phyloP scores from a whole-genome alignment of 1,140 invertebrate genomes.

The Drosophila lacertosa region DNA sequence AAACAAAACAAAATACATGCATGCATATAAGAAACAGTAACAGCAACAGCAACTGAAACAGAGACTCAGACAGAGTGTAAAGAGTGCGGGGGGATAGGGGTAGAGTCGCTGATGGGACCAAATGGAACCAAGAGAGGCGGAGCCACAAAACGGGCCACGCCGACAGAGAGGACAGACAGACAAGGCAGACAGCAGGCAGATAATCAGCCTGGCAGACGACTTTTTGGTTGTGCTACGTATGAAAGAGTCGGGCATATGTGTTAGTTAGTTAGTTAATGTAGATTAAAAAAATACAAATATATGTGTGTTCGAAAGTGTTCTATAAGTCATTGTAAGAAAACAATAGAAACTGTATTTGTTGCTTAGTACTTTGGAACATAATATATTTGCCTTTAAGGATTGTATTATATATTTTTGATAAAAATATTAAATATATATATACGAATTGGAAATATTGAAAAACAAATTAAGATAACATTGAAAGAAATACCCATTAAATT shows the following conservation, averaged over 20 bases:
- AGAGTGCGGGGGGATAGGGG: background rate
- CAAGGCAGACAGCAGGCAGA: slow-evolving; percentile 18
- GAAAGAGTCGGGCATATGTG: slow-evolving; percentile 18
- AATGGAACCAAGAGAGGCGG: slow-evolving; percentile 3
- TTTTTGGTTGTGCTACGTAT: slow-evolving; percentile 35
- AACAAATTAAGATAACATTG: too few relatives aligned
- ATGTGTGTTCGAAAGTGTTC: too few relatives aligned
- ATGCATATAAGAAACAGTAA: too few relatives aligned
- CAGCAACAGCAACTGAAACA: slow-evolving; percentile 3
- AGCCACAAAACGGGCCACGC: background rate
- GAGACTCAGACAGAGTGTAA: slow-evolving; percentile 23
- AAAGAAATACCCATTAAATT: too few relatives aligned
- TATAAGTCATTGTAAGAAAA: too few relatives aligned
- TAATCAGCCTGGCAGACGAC: slow-evolving; percentile 57
- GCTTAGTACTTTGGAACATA: too few relatives aligned
- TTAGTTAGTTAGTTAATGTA: background rate
- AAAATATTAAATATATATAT: background rate
- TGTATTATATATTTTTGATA: background rate
- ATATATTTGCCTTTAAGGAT: too few relatives aligned
- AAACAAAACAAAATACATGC: slow-evolving; percentile 57
- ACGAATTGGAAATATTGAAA: too few relatives aligned
- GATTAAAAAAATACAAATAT: too few relatives aligned
- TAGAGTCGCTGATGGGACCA: background rate
- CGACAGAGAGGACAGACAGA: background rate
- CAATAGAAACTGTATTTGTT: too few relatives aligned